Conservation (phyloP, 2,113 vertebrate species). For the Electrona antarctica region DNA sequence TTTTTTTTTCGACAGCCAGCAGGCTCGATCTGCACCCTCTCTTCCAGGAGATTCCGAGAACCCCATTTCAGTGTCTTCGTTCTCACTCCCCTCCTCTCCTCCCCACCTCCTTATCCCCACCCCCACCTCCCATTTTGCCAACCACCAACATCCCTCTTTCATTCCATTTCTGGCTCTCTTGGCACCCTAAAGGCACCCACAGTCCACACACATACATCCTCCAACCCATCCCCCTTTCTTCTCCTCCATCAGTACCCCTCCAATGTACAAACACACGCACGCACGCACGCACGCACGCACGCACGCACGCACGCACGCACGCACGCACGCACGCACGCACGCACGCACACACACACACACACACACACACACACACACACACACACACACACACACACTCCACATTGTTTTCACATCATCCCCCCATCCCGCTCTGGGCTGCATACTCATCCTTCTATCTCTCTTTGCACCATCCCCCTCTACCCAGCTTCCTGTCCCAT, state of each 20-base stretch:
- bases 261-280: neutral
- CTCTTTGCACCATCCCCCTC: neutral
- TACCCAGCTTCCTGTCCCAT: constrained; percentile 20
- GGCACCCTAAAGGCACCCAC: neutral
- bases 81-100: neutral
- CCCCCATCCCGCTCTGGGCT: constrained; percentile 24
- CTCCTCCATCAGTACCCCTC: neutral
- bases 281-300: neutral
- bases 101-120: neutral
- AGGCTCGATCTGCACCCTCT: no score
- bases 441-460: neutral
- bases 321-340: neutral
- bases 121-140: neutral
- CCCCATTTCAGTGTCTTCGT: neutral
- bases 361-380: neutral
- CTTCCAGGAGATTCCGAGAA: neutral
- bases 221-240: neutral
- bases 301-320: neutral
- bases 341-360: neutral
- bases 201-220: neutral
- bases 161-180: neutral
- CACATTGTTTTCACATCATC: neutral
- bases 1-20: no score
- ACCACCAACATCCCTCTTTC: neutral
- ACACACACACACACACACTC: neutral